These are phyloP conservation scores for Peromyscus attwateri DNA, from an alignment of 2,797 vertebrate species.

Conservation along the genomic window DNA sequence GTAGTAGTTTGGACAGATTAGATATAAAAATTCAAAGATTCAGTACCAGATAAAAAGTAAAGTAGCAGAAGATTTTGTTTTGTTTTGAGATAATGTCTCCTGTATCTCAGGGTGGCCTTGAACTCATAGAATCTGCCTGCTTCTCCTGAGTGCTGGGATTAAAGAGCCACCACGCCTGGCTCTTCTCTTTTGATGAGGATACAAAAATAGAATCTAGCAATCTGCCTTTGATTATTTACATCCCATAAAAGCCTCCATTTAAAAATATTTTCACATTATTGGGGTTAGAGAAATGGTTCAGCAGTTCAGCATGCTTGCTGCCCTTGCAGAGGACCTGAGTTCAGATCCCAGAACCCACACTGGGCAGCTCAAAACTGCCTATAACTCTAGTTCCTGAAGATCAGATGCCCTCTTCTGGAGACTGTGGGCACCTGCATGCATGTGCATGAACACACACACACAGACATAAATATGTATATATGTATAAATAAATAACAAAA, in stretches of 20 bases:
- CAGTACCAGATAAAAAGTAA: background rate
- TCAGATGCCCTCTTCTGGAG: background rate
- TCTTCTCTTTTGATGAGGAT: conserved; percentile 5
- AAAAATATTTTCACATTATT: background rate
- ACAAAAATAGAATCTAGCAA: conserved; percentile 12
- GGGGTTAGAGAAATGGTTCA: background rate
- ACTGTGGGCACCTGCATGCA: background rate
- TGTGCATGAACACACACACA: background rate
- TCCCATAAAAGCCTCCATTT: conserved; percentile 40
- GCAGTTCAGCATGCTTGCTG: background rate
- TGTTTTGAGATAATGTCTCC: background rate
- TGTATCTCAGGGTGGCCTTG: background rate
- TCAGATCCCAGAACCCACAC: background rate
- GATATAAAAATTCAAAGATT: conserved; percentile 16
- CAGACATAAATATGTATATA: background rate
- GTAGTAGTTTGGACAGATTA: conserved; percentile 1
- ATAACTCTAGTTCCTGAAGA: background rate
- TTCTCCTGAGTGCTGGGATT: background rate
- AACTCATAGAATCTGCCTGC: background rate
- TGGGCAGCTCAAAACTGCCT: background rate
- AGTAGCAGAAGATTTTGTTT: background rate
- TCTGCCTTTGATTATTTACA: conserved; percentile 30
- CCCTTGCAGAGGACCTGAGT: background rate
- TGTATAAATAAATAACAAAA: background rate
- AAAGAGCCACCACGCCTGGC: background rate